Base-by-base conservation (phyloP, 2,797 vertebrate genomes). In the Nasua narica region DNA sequence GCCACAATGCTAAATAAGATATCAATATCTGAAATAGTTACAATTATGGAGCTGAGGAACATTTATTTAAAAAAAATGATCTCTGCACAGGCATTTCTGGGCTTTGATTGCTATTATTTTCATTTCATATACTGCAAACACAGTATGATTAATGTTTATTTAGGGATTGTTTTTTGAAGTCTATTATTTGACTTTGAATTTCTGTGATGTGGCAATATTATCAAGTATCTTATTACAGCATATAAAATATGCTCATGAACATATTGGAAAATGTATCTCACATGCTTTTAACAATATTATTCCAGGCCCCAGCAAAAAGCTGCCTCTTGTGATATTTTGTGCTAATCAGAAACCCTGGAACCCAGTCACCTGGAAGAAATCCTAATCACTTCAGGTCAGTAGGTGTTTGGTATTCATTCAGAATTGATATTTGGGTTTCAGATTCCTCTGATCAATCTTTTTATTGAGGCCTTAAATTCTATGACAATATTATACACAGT, bases 91-190 rank as follows among this genome's bases (percentile, higher is more conserved):
- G 43, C 88, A 89, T 91, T 60, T 52, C 70, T 89, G n/a, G 21
- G 69, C 7, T 93, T 62, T 78, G 82, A 87, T 95, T 93, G 93
- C 76, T 96, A 81, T 81, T 95, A 60, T 96, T 96, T 97, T 97
- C 95, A 76, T 97, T 95, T 84, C 70, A 85, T 37, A 70, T 50
- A 94, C 92, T 87, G 56, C 43, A 97, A 96, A 92, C 40, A 93
- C 35, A 60, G 7, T 74, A 74, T 93, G 76, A 97, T 97, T 96
- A 94, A 96, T 97, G 82, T 97, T 97, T 97, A 93, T 87, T 84
- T 91, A 97, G 54, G 56, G 76, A 94, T 95, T 90, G 60, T 74
- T 94, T 52, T 92, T 83, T 62, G 23, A 92, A 92, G 58, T 88
- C 81, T 92, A 54, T 96, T 93, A 92, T 94, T 96, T 87, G 93